These are phyloP conservation scores for Drosophila biarmipes DNA, from an alignment of 1,140 invertebrate genomes.

Conservation along the genomic window DNA sequence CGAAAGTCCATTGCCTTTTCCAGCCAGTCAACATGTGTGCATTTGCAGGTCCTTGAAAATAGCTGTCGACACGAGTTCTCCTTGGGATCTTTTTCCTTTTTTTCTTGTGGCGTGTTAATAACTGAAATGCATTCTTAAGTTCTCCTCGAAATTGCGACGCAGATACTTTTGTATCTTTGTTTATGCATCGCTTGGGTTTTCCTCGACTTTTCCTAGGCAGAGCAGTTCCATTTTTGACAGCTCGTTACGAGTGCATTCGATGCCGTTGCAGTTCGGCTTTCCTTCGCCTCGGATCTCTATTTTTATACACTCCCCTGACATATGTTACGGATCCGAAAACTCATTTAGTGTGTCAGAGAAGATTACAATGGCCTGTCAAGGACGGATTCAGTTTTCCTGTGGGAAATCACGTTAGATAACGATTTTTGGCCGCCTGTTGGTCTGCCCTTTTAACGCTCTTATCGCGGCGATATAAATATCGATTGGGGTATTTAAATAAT, in stretches of 20 bases:
- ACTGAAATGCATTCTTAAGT: conserved; percentile 59
- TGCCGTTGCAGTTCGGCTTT: conserved; percentile 10
- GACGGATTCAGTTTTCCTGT: conserved; percentile 3
- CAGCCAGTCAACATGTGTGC: conserved; percentile 37
- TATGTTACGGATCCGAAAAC: conserved; percentile 63
- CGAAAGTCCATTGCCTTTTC: conserved; percentile 57
- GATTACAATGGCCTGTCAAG: conserved; percentile 28
- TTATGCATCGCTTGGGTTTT: conserved; percentile 35
- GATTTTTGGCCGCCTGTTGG: conserved; percentile 18
- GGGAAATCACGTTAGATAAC: conserved; percentile 31
- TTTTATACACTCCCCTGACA: conserved; percentile 60
- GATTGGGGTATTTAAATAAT: not conserved
- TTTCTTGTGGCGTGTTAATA: conserved; percentile 52
- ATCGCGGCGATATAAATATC: conserved; percentile 10
- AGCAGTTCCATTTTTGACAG: conserved; percentile 25
- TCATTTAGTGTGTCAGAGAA: conserved; percentile 62
- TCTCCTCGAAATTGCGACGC: conserved; percentile 46
- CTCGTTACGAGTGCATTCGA: conserved; percentile 15
- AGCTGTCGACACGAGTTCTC: conserved; percentile 53
- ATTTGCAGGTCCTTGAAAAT: conserved; percentile 63
- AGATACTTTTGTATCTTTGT: conserved; percentile 71
- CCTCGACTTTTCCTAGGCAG: conserved; percentile 9
- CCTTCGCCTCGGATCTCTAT: conserved; percentile 32
- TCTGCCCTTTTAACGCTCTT: conserved; percentile 9
- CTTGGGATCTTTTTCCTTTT: not conserved